Evolutionary conservation across 2,888 invertebrate species (phyloP), one percentile per base, ranked within the genome.

Genomic region (Nowickia ferox): DNA sequence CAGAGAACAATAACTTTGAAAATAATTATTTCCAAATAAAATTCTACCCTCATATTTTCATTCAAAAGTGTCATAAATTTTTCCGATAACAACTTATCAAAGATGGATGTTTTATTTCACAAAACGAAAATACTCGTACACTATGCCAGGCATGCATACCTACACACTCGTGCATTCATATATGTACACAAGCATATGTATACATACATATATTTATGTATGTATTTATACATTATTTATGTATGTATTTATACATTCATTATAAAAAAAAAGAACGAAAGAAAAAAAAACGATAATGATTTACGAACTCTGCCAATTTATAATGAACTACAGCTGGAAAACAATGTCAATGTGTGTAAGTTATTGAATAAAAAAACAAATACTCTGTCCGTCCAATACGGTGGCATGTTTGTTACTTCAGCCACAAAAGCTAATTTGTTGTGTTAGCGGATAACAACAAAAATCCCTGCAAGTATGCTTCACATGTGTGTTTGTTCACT

Each of bases 401-500:
- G 9, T 15, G 30, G 30, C 30, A 30, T 57, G 57, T 30, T 30
- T 57, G 30, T 30, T 9, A 30, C 0, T 11, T 30, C 11, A 55
- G 30, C 11, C 9, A 22, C 22, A 55, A 22, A 22, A 19, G 22
- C 22, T 13, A 17, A 17, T 19, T 17, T 42, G 19, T 13, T 22
- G 42, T 44, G 38, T 57, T 30, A 30, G 30, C 4, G 10, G 15
- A 46, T 22, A 65, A 30, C 42, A 17, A 6, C 17, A n/a, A 51
- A 57, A 48, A 66, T 48, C 48, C 51, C 51, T 44, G 13, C 13
- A 53, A 38, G 61, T 68, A 30, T 46, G 13, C 19, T 38, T 17
- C 13, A 38, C n/a, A 51, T 44, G 30, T 22, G 53, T 40, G 44
- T 59, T 53, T 75, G 68, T 79, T 63, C 46, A 77, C 38, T 77